A percentile compares a stretch with the other conserved stretches of the same genome.
Conservation (phyloP, 2,113 vertebrate genomes). For the Geococcyx californianus region DNA sequence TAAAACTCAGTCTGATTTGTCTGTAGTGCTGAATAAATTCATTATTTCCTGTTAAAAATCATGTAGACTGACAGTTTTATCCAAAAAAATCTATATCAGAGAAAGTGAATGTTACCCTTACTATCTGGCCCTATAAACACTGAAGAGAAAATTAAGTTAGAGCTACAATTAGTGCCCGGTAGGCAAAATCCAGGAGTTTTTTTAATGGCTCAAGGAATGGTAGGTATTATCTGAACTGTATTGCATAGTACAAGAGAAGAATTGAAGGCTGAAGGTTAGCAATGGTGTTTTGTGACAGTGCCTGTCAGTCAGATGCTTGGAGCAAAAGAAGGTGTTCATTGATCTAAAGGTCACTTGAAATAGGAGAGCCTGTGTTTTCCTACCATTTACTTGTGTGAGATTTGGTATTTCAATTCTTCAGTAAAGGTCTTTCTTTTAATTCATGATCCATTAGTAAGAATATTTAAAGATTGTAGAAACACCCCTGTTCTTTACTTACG, state of each 20-base stretch:
- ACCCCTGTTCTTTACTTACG: background rate
- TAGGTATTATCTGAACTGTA: background rate
- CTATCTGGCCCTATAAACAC: constrained; percentile 5
- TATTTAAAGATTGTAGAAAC: background rate
- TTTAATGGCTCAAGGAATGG: background rate
- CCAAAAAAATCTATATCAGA: background rate
- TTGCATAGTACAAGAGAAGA: background rate
- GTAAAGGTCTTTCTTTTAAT: background rate
- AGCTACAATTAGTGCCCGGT: background rate
- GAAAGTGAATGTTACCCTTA: background rate
- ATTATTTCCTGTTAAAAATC: constrained; percentile 6
- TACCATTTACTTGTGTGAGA: background rate
- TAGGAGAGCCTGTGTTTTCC: background rate
- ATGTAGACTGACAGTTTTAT: background rate
- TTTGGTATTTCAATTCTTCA: background rate
- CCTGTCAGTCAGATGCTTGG: background rate
- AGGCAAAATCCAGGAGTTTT: background rate
- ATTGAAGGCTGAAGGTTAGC: background rate
- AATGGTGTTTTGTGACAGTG: background rate
- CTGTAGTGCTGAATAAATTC: constrained; percentile 11
- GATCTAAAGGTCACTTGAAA: constrained; percentile 2
- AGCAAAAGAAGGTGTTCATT: background rate
- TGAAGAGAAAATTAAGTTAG: background rate
- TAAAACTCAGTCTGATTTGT: background rate
- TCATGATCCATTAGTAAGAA: background rate